A percentile compares a stretch with the other conserved stretches of the same genome.
phyloP scores from a whole-genome alignment of 2,888 invertebrate species.

The Gandaritis pyraliata region DNA sequence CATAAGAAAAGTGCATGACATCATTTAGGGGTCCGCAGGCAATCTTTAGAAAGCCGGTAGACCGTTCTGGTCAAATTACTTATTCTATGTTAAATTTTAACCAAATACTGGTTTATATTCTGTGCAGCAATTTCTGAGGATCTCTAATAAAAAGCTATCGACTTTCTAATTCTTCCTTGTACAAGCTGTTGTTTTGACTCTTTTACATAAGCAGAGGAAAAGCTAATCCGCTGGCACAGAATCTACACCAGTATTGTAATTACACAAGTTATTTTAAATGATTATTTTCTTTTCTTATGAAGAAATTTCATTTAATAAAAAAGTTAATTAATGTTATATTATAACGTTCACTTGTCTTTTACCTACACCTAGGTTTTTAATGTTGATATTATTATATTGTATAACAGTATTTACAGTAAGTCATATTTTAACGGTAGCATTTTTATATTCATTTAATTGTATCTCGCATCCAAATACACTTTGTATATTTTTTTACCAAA shows the following conservation, averaged over 20 bases:
- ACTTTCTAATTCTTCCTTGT: not conserved
- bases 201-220: no score
- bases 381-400: conserved; percentile 21
- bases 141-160: no score
- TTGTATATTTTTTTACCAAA: conserved; percentile 1
- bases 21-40: not conserved
- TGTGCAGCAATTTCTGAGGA: conserved; percentile 3
- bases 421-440: conserved; percentile 15
- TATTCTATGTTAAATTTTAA: conserved; percentile 20
- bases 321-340: conserved; percentile 15
- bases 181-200: no score
- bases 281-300: conserved; percentile 18
- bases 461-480: conserved; percentile 20
- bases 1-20: not conserved
- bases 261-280: conserved; percentile 18
- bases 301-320: conserved; percentile 23
- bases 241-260: conserved; percentile 3
- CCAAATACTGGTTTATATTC: conserved; percentile 10
- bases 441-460: conserved; percentile 11
- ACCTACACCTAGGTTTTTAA: conserved; percentile 15
- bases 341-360: conserved; percentile 25
- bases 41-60: conserved; percentile 13
- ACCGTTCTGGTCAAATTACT: conserved; percentile 17
- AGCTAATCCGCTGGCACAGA: conserved; percentile 1
- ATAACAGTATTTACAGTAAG: conserved; percentile 28